Percentiles rank a stretch among this genome's conserved stretches.
Conservation (phyloP, 2,797 vertebrate genomes). For the Sebastes iracundus region DNA sequence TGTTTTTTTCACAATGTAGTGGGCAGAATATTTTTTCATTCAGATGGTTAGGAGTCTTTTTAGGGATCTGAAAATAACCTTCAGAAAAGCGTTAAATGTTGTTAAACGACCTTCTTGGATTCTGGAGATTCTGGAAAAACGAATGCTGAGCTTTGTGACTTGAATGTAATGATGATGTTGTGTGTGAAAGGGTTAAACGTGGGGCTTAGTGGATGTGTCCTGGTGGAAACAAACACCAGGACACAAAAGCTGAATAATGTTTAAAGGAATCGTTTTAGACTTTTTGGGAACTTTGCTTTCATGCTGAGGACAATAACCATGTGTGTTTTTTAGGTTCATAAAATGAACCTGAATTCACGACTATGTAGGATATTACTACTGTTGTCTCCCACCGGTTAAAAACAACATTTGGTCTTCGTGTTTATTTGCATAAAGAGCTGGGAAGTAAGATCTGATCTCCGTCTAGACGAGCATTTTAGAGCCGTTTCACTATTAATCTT, state of each 20-base stretch:
- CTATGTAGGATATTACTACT: no score
- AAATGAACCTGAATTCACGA: no score
- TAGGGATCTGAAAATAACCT: background rate
- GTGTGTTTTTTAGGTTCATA: no score
- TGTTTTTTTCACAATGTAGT: background rate
- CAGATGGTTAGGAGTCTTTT: background rate
- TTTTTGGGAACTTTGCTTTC: background rate
- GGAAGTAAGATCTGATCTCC: no score
- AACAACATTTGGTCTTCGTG: no score
- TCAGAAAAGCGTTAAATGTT: background rate
- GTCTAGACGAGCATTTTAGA: no score
- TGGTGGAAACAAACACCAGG: background rate
- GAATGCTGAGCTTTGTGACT: conserved; percentile 2
- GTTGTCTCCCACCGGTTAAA: no score
- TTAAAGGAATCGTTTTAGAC: background rate
- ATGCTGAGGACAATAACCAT: background rate
- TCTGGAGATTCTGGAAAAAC: background rate
- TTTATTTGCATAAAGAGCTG: no score
- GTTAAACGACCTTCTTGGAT: background rate
- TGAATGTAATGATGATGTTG: background rate
- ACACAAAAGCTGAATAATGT: background rate
- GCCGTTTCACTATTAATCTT: no score
- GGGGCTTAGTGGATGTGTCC: background rate
- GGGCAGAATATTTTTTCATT: background rate
- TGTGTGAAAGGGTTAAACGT: background rate